These are phyloP conservation scores for Dinomys branickii DNA, from an alignment of 2,113 vertebrate species.

Conservation along the genomic window DNA sequence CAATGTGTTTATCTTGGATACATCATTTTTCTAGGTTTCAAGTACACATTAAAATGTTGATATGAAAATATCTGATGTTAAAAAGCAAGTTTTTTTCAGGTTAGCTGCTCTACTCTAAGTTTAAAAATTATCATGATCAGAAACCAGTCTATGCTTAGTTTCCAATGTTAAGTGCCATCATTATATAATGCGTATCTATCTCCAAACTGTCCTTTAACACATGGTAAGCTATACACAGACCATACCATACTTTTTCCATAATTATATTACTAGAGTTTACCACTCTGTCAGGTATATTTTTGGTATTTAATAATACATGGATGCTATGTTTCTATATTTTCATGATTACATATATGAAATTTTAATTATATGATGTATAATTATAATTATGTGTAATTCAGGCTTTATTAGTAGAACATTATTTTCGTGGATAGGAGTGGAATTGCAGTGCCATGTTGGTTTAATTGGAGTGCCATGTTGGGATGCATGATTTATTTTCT, in stretches of 20 bases:
- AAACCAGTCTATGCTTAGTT: not conserved
- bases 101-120: not conserved
- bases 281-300: not conserved
- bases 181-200: not conserved
- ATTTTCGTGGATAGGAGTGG: not conserved
- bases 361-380: not conserved
- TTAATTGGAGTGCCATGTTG: not conserved
- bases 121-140: not conserved
- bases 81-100: not conserved
- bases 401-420: not conserved
- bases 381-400: not conserved
- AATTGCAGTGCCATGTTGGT: not conserved
- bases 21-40: not conserved
- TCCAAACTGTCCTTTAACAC: not conserved
- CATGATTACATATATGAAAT: not conserved
- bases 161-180: not conserved
- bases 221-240: too few species aligned
- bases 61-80: not conserved
- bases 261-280: not conserved
- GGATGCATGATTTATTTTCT: not conserved
- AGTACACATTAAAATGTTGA: not conserved
- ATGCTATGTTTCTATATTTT: not conserved
- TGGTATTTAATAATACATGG: not conserved
- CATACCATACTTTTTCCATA: not conserved
- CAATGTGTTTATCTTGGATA: not conserved